Evolutionary conservation across 1,140 invertebrate species (phyloP), one percentile per base, ranked within the genome.

Genomic region (Callitettix versicolor): DNA sequence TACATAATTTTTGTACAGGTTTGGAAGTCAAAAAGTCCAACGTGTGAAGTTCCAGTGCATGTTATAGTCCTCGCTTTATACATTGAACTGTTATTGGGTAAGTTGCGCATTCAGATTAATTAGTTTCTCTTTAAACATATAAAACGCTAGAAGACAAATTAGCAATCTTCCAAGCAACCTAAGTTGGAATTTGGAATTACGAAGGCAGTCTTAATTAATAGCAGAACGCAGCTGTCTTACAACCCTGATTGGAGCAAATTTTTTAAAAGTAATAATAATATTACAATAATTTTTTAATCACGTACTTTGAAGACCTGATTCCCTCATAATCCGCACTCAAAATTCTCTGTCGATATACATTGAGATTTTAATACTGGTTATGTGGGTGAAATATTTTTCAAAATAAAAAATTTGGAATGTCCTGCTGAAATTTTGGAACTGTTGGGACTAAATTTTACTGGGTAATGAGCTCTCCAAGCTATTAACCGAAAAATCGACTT

Each of bases 61-160:
- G 80, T 86, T 9, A 73, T 85, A 44, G 79, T 83, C 69, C 65
- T 88, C 41, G 79, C 82, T 14, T 71, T 86, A 33, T 86, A 86
- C 62, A 79, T 87, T 62, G 82, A 88, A 68, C 64, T 85, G 24
- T 75, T 81, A 71, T 69, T 81, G 72, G 80, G 85, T 84, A 73
- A 64, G 63, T 63, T 41, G n/a, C n/a, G 21, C 17, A n/a, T 53
- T 34, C 44, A 30, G 30, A 42, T 22, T 26, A 17, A 22, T 20
- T 36, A 21, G 20, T 22, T 14, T 3, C 5, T 40, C 38, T 18
- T 6, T 1, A 17, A 18, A 1, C 1, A 15, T 21, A 18, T 44
- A 24, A 46, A 46, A n/a, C 17, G n/a, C 5, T 26, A 21, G 15
- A 17, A 12, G 11, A 22, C 12, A 14, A 26, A 30, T 26, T 43